Percentiles rank a stretch among this genome's conserved stretches.
phyloP scores from a whole-genome alignment of 2,888 invertebrate species.

The Meloe dianella region DNA sequence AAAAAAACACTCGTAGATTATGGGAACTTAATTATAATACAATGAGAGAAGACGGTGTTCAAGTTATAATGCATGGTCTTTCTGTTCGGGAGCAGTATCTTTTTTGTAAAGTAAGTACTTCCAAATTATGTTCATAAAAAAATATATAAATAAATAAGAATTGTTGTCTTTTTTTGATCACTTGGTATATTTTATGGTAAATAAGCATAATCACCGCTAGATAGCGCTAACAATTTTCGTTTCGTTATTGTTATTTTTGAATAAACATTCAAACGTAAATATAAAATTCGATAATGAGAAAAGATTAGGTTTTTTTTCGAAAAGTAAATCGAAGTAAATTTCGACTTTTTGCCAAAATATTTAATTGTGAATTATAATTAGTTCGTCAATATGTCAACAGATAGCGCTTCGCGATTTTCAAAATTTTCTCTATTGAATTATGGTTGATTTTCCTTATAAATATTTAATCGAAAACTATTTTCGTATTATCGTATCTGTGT shows the following conservation, averaged over 20 bases:
- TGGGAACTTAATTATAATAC: conserved; percentile 11
- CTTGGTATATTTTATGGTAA: background rate
- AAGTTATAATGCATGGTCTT: conserved; percentile 21
- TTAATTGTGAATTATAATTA: no score
- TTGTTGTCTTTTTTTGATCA: background rate
- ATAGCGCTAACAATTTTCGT: background rate
- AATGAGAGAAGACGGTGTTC: conserved; percentile 19
- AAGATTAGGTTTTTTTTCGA: no score
- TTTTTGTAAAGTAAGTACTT: conserved; percentile 25
- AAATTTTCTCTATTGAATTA: no score
- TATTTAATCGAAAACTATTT: no score
- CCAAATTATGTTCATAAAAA: background rate
- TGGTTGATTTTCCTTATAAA: no score
- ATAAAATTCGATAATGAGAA: no score
- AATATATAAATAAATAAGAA: no score
- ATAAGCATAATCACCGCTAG: background rate
- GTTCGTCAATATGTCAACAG: no score
- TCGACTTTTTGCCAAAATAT: no score
- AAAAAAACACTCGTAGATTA: conserved; percentile 3
- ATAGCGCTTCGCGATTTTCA: no score
- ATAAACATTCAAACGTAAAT: background rate
- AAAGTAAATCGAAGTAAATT: no score
- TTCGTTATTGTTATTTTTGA: background rate
- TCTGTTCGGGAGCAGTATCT: conserved; percentile 24
- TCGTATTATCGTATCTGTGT: no score